Percentiles rank a stretch among this genome's conserved stretches.
phyloP scores from a whole-genome alignment of 2,888 invertebrate genomes.

The Pristionchus maxplancki region DNA sequence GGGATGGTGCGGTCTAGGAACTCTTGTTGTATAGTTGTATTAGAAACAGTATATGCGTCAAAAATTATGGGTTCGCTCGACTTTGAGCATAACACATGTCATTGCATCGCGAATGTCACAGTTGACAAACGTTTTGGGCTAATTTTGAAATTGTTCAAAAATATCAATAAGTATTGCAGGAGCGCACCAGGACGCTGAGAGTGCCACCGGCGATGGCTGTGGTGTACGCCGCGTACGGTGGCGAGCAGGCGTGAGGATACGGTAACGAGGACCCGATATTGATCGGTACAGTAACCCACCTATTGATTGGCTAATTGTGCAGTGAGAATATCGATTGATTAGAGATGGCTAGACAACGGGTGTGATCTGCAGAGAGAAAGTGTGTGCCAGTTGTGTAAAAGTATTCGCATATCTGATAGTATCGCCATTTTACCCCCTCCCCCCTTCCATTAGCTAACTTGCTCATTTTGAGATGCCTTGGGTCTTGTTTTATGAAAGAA shows the following conservation, averaged over 20 bases:
- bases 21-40: too few relatives aligned
- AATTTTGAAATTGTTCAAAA: too few relatives aligned
- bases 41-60: too few relatives aligned
- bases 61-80: too few relatives aligned
- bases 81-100: too few relatives aligned
- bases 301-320: background rate
- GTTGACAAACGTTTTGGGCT: too few relatives aligned
- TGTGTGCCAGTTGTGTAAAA: conserved; percentile 17
- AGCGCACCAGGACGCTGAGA: background rate
- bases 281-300: background rate
- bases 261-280: background rate
- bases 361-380: background rate
- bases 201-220: conserved; percentile 41
- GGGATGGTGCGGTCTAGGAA: background rate
- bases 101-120: too few relatives aligned
- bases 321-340: background rate
- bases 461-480: conserved; percentile 5
- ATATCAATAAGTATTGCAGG: background rate
- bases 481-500: background rate
- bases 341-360: conserved; percentile 7
- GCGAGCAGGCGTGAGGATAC: conserved; percentile 13
- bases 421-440: background rate
- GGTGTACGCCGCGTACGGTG: conserved; percentile 38
- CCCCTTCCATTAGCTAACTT: background rate
- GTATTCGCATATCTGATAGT: conserved; percentile 13